These are phyloP conservation scores for Hapalemur alaotrensis DNA, from an alignment of 2,797 vertebrate species.

Conservation along the genomic window DNA sequence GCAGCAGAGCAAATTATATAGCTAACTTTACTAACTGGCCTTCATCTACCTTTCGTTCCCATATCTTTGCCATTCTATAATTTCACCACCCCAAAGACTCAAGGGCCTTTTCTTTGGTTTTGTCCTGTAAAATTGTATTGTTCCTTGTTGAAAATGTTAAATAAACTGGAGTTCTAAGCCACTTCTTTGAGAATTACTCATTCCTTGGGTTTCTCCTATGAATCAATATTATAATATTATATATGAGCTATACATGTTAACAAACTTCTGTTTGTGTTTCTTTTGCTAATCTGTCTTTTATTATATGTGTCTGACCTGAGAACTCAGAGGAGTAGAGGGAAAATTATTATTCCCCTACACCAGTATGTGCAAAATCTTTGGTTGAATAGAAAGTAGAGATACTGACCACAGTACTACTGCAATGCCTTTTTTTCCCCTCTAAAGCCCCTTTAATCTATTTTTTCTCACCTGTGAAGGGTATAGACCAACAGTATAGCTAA, in stretches of 20 bases:
- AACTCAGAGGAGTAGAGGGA: neutral
- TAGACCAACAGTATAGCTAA: neutral
- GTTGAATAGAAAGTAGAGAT: neutral
- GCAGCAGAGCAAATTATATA: too few species aligned
- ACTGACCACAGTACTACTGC: neutral
- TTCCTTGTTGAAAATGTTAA: neutral
- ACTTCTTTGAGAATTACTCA: neutral
- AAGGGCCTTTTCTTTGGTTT: neutral
- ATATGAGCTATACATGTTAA: neutral
- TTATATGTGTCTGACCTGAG: too few species aligned
- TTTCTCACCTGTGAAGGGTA: neutral
- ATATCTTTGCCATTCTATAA: neutral
- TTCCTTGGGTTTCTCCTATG: neutral
- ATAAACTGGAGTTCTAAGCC: neutral
- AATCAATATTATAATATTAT: neutral
- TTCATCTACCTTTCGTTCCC: neutral
- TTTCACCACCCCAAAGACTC: neutral
- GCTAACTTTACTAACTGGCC: neutral
- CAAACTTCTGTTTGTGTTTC: neutral
- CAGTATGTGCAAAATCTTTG: neutral
- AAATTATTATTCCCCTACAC: neutral
- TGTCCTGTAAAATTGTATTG: neutral
- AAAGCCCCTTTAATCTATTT: neutral
- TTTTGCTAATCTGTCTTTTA: neutral
- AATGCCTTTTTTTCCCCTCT: neutral